phyloP scores from a whole-genome alignment of 2,113 vertebrate genomes.

The Gila orcuttii region DNA sequence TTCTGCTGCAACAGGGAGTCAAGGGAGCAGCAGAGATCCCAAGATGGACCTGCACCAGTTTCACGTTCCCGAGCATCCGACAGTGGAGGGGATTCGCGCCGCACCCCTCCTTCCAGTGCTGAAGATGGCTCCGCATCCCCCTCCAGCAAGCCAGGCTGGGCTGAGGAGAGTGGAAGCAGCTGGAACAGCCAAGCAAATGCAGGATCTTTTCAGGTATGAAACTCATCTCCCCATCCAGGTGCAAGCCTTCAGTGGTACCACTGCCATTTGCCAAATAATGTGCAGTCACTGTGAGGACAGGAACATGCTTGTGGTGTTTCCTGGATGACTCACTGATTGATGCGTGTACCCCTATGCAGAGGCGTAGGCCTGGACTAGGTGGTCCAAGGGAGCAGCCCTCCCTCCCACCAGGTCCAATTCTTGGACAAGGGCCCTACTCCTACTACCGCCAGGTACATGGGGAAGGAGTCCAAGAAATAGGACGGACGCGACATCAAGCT shows the following conservation, averaged over 20 bases:
- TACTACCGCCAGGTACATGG: constrained; percentile 76
- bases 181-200: constrained; percentile 72
- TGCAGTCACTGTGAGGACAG: constrained; percentile 53
- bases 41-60: constrained; percentile 63
- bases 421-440: constrained; percentile 76
- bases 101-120: constrained; percentile 75
- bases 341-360: constrained; percentile 74
- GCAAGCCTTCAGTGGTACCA: background rate
- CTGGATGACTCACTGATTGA: constrained; percentile 60
- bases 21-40: constrained; percentile 71
- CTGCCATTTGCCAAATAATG: background rate
- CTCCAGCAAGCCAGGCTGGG: constrained; percentile 82
- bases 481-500: constrained; percentile 17
- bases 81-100: constrained; percentile 69
- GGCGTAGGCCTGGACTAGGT: constrained; percentile 74
- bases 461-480: constrained; percentile 53
- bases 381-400: constrained; percentile 75
- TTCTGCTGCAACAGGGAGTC: constrained; percentile 46
- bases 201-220: constrained; percentile 80
- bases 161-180: constrained; percentile 78
- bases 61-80: constrained; percentile 72
- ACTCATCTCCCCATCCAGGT: background rate
- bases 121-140: constrained; percentile 74
- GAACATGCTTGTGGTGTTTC: constrained; percentile 55
- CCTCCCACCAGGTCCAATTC: constrained; percentile 75